Evolutionary conservation across 1,140 invertebrate species (phyloP), one percentile per base, ranked within the genome.

Genomic region (Battus philenor): DNA sequence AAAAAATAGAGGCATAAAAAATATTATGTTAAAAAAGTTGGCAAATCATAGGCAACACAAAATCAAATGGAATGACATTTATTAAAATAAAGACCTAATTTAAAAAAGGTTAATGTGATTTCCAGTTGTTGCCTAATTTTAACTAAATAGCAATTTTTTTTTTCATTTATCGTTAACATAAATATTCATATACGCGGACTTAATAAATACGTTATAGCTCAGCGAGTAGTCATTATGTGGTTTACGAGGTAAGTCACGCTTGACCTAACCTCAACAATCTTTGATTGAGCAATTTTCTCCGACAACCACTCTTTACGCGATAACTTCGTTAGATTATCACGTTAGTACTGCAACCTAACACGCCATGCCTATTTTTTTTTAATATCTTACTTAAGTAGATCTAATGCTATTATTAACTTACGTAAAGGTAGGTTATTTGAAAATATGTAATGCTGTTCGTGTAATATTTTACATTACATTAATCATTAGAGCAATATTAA

Each of bases 241-340:
- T 67, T 56, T 64, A 69, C 51, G 59, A 55, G 54, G 44, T 47
- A 44, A 57, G 52, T 54, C 66, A 69, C 66, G 62, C 58, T 68
- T 62, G 58, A 61, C 65, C 65, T 45, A 47, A 47, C 47, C 44
- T 46, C 32, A 53, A 50, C 50, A 44, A 46, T 57, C 29, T 54
- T 52, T 53, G 58, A 65, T 65, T 65, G 52, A 65, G 58, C 54
- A 63, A 69, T 69, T 69, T 63, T 60, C 54, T 61, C 56, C 56
- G 44, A 60, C 58, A 59, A 60, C 50, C 57, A 47, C 49, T 50
- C 31, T 41, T 43, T 44, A 50, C 46, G 41, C 47, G 51, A 63
- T 54, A 58, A 51, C 49, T 39, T 16, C 24, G 45, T 50, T 49
- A 59, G 54, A 67, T 67, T 67, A 67, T 53, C 56, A 59, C 50